Evolutionary conservation across 2,797 vertebrate species (phyloP).

Genomic region (Sebastes hubbsi): DNA sequence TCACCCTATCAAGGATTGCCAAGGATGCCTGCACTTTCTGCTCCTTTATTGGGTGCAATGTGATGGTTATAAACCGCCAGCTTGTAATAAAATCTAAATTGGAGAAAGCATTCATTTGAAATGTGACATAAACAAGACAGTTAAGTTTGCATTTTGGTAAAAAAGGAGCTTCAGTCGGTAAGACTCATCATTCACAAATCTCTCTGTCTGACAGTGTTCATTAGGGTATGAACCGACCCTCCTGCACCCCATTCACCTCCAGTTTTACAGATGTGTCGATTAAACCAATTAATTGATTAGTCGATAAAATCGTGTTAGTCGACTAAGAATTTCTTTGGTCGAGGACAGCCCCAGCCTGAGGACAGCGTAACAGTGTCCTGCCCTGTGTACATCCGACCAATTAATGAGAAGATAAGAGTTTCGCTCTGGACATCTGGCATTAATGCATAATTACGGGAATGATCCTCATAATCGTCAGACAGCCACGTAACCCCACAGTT

Average conservation of each 20-base stretch:
- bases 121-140: constrained; percentile 13
- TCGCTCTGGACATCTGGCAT: constrained; percentile 32
- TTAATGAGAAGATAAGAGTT: background rate
- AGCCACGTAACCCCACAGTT: background rate
- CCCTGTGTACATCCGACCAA: background rate
- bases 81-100: background rate
- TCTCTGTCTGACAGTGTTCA: background rate
- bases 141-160: background rate
- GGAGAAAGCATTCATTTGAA: background rate
- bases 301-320: background rate
- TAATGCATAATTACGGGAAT: constrained; percentile 25
- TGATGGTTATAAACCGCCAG: background rate
- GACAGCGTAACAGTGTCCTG: background rate
- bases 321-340: background rate
- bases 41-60: constrained; percentile 1
- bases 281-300: background rate
- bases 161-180: background rate
- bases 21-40: constrained; percentile 1
- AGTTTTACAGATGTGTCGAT: background rate
- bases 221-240: no score
- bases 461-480: constrained; percentile 14
- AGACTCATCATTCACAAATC: background rate
- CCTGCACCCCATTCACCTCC: no score
- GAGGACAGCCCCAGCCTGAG: background rate
- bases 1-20: constrained; percentile 4